Evolutionary conservation across 2,797 vertebrate species (phyloP), one percentile per base, ranked within the genome.

Genomic region (Epinephelus coioides): DNA sequence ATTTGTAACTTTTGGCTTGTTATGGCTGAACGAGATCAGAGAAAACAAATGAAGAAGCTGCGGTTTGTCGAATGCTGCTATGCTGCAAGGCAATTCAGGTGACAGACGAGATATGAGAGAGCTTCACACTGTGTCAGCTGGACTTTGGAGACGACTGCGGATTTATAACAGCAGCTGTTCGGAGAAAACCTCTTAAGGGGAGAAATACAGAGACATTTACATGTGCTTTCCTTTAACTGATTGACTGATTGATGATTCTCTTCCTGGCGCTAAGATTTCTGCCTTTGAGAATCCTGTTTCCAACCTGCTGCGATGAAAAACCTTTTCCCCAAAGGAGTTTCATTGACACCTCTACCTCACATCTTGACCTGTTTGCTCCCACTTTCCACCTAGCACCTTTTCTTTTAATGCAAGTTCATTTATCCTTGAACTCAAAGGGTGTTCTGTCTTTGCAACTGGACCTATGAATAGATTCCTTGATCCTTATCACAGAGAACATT

Each of bases 401-500:
- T 64, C 46, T 69, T 63, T 62, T 19, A 47, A 72, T 71, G 21
- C 13, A 40, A 57, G 57, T 47, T 53, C 6, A 63, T 55, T 82
- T 54, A 70, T 73, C 43, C 56, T 69, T 56, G 5, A 49, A 68
- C 62, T 63, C 63, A 25, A 53, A 47, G 13, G 18, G 46, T 27
- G 49, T 56, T 85, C 81, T 81, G 73, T 78, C 77, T 82, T 77
- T 70, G 27, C 70, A 69, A 60, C 66, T 59, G 71, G 81, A 80
- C 79, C 59, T 62, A 46, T 76, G 60, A 83, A 84, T 76, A 67
- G 73, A 81, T 67, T 53, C 56, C 69, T 87, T 87, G 82, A 90
- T 91, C 75, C 51, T 75, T 83, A 86, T 89, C 83, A 81, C 65
- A 64, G 69, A 75, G 80, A 89, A 86, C 80, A 85, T 83, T 89